Conservation (phyloP, 2,888 invertebrate genomes). For the Ferrisia virgata region DNA sequence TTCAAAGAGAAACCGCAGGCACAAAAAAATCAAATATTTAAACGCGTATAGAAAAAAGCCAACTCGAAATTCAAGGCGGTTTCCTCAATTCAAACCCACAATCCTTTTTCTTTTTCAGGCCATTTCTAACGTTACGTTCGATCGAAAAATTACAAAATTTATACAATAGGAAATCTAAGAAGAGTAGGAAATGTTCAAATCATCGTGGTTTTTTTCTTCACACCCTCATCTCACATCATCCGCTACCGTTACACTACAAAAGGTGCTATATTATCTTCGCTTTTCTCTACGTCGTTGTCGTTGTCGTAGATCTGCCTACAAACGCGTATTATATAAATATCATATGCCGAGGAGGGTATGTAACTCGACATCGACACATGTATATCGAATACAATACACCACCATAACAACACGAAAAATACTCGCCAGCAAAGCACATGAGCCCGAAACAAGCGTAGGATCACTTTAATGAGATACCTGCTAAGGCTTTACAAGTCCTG, state of each 20-base stretch:
- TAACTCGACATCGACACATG: neutral
- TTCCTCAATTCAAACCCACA: neutral
- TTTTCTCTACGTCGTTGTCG: neutral
- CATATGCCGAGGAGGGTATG: neutral
- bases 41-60: neutral
- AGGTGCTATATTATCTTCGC: neutral
- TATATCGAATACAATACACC: neutral
- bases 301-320: too few species aligned
- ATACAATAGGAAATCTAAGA: neutral
- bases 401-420: neutral
- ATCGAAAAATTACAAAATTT: neutral
- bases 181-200: neutral
- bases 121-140: neutral
- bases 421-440: too few species aligned
- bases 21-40: neutral
- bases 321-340: too few species aligned
- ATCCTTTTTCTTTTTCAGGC: neutral
- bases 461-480: neutral
- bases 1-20: neutral
- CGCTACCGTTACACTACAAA: neutral
- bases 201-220: neutral
- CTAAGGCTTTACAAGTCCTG: too few species aligned
- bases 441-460: neutral
- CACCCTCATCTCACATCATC: neutral
- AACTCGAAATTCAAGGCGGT: neutral